Evolutionary conservation across 2,888 invertebrate genomes (phyloP), one percentile per base, ranked within the genome.

Genomic region (Patella pellucida): DNA sequence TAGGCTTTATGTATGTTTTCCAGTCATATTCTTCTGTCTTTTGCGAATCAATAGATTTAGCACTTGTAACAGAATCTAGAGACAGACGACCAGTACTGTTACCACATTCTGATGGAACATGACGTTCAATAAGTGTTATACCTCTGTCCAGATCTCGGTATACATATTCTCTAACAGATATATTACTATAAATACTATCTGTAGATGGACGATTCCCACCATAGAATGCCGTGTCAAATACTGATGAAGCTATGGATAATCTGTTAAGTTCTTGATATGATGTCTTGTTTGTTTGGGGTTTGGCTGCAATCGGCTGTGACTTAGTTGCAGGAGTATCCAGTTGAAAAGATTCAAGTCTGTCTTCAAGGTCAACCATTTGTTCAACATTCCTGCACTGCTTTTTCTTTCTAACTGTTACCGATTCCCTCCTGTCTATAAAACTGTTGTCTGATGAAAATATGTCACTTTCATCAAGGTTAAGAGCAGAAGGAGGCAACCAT

Each of bases 111-210:
- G 87, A 86, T n/a, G 86, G 84, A 31, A 85, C 81, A 56, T 84
- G 85, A 11, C 83, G 76, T 75, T 88, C 88, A 16, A 87, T 79
- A 11, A 88, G 78, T 9, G 80, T 79, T n/a, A 86, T 82, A 9
- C 85, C 87, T 52, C 78, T 82, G 27, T 87, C 87, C 50, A 79
- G 81, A 74, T 88, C 88, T 27, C 75, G 84, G 74, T 87, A 85
- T 15, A 87, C 75, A 73, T 84, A 86, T 67, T 88, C 86, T 12
- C 84, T 79, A 31, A 84, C 83, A 41, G 84, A 83, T 2, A 81
- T 77, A 76, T 81, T 78, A 78, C 87, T 87, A n/a, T 76, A 68
- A 0, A 78, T 56, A 76, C 85, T 85, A 52, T 76, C 78, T 54
- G 81, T 41, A 15, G 84, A 84, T 14, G 75, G 75, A 2, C 84